Conservation (phyloP, 1,140 invertebrate genomes). For the Thalassaphorura encarpata region DNA sequence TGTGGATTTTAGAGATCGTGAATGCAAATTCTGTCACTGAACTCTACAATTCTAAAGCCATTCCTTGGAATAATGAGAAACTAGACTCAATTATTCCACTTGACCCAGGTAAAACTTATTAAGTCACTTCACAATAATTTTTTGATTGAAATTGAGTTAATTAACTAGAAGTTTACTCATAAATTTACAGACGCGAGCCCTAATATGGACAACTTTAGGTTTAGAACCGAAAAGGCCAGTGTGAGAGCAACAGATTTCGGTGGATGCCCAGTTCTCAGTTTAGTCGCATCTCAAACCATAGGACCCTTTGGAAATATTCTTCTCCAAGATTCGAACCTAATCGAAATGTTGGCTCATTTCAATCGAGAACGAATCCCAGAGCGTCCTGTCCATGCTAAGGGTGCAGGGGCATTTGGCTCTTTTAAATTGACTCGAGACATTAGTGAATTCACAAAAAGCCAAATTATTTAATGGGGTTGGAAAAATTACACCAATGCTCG, state of each 20-base stretch:
- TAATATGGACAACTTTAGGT: no score
- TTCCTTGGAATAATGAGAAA: no score
- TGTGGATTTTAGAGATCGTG: no score
- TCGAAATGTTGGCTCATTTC: constrained; percentile 84
- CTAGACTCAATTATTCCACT: no score
- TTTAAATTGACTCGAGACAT: constrained; percentile 92
- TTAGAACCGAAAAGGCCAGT: no score
- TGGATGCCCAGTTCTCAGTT: constrained; percentile 48
- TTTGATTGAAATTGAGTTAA: no score
- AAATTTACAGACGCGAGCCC: no score
- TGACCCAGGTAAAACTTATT: no score
- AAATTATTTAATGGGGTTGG: constrained; percentile 47
- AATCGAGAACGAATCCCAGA: constrained; percentile 92
- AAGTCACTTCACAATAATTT: no score
- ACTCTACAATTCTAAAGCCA: no score
- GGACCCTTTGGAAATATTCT: constrained; percentile 82
- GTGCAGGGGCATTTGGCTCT: constrained; percentile 75
- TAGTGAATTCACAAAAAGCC: constrained; percentile 61
- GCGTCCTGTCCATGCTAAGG: constrained; percentile 85
- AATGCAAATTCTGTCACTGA: no score
- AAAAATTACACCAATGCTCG: constrained; percentile 47
- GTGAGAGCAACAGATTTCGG: constrained; percentile 39
- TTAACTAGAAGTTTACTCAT: no score
- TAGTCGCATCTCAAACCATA: constrained; percentile 48
- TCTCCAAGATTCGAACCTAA: constrained; percentile 69